These are phyloP conservation scores for Poeciliopsis presidionis DNA, from an alignment of 2,797 vertebrate genomes.

Conservation along the genomic window DNA sequence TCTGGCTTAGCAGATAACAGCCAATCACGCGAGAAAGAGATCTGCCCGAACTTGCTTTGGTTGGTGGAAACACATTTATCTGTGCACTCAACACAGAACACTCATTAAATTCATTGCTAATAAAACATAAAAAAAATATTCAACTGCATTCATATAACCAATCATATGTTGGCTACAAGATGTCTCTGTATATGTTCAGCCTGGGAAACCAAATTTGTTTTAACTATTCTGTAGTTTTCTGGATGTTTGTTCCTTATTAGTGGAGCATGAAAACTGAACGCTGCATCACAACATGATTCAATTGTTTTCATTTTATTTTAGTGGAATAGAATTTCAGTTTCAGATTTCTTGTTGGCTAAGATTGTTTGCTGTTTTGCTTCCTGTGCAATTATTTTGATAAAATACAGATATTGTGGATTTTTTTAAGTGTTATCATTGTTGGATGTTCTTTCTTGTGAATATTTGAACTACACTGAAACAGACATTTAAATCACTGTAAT, in stretches of 20 bases:
- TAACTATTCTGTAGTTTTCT: too few species aligned
- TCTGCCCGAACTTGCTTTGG: constrained; percentile 36
- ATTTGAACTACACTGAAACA: constrained; percentile 16
- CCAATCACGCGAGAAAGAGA: constrained; percentile 41
- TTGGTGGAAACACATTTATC: constrained; percentile 5
- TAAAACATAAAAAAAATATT: constrained; percentile 1
- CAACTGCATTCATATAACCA: background rate
- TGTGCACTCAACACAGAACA: constrained; percentile 11
- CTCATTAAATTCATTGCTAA: constrained; percentile 18
- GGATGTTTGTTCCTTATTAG: too few species aligned
- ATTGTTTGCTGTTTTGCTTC: background rate
- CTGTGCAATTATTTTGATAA: background rate
- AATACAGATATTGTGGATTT: background rate
- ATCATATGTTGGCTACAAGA: background rate
- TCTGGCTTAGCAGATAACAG: constrained; percentile 41
- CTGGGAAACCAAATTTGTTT: background rate
- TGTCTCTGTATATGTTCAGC: background rate
- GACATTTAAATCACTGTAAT: constrained; percentile 19
- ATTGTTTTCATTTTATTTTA: background rate
- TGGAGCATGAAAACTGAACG: too few species aligned
- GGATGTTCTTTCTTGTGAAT: constrained; percentile 24
- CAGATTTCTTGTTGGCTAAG: background rate
- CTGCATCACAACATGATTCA: too few species aligned
- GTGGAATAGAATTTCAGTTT: background rate
- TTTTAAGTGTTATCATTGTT: constrained; percentile 19